phyloP scores from a whole-genome alignment of 2,113 vertebrate species.

The Tretioscincus oriximinensis region DNA sequence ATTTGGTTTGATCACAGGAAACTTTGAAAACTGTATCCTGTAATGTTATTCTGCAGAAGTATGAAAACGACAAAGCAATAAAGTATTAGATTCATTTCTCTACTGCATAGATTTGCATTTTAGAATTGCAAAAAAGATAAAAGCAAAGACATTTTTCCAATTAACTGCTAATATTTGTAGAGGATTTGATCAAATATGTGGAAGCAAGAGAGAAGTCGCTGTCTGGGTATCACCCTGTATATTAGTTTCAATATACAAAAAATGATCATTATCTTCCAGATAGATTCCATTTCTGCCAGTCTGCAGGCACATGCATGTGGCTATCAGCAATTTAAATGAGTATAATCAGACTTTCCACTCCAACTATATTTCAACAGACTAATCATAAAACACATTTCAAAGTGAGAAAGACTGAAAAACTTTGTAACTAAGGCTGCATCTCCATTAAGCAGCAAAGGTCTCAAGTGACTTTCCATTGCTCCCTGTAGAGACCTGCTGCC shows the following conservation, averaged over 20 bases:
- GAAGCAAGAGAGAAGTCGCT: neutral
- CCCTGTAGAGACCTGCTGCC: too few species aligned
- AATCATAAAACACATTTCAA: neutral
- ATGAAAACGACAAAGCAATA: neutral
- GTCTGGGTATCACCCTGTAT: neutral
- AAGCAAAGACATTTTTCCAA: neutral
- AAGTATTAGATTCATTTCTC: neutral
- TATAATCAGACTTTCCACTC: neutral
- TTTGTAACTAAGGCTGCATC: neutral
- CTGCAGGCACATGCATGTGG: neutral
- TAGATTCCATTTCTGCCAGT: neutral
- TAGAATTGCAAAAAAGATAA: neutral
- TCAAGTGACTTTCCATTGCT: too few species aligned
- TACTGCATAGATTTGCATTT: neutral
- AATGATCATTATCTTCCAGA: conserved; percentile 25
- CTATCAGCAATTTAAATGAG: neutral
- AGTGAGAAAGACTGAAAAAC: neutral
- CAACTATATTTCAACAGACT: neutral
- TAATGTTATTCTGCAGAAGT: neutral
- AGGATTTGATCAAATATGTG: neutral
- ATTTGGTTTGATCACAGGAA: neutral
- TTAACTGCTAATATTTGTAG: neutral
- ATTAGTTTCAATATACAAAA: neutral
- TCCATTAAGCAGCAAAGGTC: too few species aligned
- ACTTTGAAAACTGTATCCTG: neutral